Conservation (phyloP, 2,797 vertebrate species). For the Petrocephalus sullivani region DNA sequence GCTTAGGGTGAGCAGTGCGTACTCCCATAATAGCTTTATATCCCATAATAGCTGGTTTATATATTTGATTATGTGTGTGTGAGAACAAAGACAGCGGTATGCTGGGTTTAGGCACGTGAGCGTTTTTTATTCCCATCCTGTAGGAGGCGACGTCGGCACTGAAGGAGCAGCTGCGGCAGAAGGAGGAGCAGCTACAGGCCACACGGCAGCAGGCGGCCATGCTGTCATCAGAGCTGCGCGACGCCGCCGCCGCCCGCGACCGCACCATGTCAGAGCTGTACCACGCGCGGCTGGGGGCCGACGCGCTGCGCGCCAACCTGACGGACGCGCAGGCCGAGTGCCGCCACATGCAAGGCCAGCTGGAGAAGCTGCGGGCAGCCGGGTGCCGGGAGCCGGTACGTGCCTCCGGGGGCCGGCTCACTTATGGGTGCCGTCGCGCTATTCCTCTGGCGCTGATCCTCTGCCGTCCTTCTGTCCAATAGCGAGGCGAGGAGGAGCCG, state of each 20-base stretch:
- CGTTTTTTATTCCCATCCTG: neutral
- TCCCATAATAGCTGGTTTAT: neutral
- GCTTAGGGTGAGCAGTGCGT: too few species aligned
- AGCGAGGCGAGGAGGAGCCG: slow-evolving; percentile 29
- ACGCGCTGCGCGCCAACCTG: slow-evolving; percentile 75
- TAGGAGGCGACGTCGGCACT: slow-evolving; percentile 74
- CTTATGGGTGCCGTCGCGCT: neutral
- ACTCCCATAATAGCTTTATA: neutral
- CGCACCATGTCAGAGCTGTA: slow-evolving; percentile 86
- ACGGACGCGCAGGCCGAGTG: slow-evolving; percentile 76
- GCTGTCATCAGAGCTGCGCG: slow-evolving; percentile 81
- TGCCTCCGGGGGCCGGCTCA: neutral
- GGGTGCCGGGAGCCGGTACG: slow-evolving; percentile 57
- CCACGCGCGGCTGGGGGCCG: slow-evolving; percentile 75
- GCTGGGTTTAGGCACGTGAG: too few species aligned
- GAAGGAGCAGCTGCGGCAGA: slow-evolving; percentile 82
- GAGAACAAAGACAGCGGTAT: neutral
- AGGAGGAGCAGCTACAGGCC: slow-evolving; percentile 86
- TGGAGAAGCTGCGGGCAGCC: slow-evolving; percentile 61
- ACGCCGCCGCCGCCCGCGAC: slow-evolving; percentile 78
- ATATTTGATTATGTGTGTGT: neutral
- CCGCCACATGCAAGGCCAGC: slow-evolving; percentile 59
- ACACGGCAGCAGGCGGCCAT: slow-evolving; percentile 81
- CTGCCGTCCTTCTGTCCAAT: neutral
- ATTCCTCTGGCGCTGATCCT: neutral